These are phyloP conservation scores for Lethrus apterus DNA, from an alignment of 1,140 invertebrate species.

Conservation along the genomic window DNA sequence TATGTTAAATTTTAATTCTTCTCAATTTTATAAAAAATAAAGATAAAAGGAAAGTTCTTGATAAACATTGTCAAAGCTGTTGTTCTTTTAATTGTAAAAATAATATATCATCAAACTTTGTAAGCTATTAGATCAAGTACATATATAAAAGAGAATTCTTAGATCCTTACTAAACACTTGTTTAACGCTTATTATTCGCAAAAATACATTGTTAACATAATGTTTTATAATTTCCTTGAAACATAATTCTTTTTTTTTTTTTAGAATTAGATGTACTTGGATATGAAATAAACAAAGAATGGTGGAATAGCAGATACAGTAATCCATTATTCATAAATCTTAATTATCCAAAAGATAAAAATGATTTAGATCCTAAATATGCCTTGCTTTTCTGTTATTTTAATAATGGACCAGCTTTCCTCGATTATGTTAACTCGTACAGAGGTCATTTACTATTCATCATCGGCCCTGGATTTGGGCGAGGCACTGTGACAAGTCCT, in stretches of 20 bases:
- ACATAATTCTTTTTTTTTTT: conserved; percentile 24
- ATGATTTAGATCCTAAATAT: conserved; percentile 32
- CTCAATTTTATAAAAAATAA: not conserved
- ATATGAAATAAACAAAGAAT: conserved; percentile 51
- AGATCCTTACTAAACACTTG: not conserved
- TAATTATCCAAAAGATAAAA: conserved; percentile 23
- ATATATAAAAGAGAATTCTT: too few relatives aligned
- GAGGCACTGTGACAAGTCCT: conserved; percentile 59
- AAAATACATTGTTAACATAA: not conserved
- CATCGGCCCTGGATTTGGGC: conserved; percentile 58
- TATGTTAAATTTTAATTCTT: too few relatives aligned
- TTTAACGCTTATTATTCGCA: not conserved
- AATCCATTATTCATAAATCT: conserved; percentile 45
- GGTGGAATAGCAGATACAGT: conserved; percentile 56
- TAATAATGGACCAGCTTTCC: conserved; percentile 59
- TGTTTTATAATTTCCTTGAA: too few relatives aligned
- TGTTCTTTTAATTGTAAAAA: too few relatives aligned
- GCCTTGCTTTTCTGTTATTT: conserved; percentile 71
- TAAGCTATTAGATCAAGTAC: too few relatives aligned
- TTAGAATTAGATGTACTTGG: conserved; percentile 45
- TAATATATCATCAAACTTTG: too few relatives aligned
- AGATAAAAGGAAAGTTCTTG: too few relatives aligned
- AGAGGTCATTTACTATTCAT: conserved; percentile 55
- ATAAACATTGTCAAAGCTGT: too few relatives aligned
- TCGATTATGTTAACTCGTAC: conserved; percentile 55